Percentiles rank a stretch among this genome's conserved stretches.
Evolutionary conservation across 1,140 invertebrate species (phyloP).

Genomic region (Coptotermes formosanus): DNA sequence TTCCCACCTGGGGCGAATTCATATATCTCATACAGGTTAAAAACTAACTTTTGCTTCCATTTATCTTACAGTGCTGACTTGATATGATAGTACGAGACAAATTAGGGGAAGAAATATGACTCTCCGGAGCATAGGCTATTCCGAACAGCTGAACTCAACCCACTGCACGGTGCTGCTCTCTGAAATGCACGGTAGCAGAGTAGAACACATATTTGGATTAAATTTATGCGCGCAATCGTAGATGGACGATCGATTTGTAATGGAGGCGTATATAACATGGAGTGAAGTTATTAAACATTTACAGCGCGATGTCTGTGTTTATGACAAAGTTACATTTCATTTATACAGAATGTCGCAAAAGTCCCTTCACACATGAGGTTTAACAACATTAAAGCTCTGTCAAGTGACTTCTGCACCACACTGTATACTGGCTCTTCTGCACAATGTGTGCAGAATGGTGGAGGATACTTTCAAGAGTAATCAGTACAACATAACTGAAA

Average conservation of each 20-base stretch:
- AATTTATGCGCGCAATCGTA: neutral
- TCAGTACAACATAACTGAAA: too few species aligned
- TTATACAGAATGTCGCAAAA: too few species aligned
- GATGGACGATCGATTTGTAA: neutral
- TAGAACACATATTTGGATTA: neutral
- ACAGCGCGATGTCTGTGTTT: neutral
- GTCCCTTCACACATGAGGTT: too few species aligned
- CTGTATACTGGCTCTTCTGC: too few species aligned
- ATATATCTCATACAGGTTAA: constrained; percentile 2
- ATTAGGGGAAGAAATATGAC: neutral
- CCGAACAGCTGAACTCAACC: neutral
- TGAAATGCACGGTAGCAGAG: neutral
- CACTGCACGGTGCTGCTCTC: neutral
- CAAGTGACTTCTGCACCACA: too few species aligned
- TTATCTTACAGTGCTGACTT: constrained; percentile 16
- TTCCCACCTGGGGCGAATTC: constrained; percentile 7
- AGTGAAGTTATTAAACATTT: neutral
- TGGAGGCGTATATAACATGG: neutral
- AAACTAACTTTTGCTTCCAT: neutral
- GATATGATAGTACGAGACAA: neutral
- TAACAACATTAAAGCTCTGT: too few species aligned
- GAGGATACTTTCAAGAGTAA: too few species aligned
- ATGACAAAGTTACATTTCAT: neutral
- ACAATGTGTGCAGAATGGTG: too few species aligned
- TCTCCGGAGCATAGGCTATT: neutral